Base-by-base conservation (phyloP, 1,140 invertebrate genomes). In the Bilobella aurantiaca region DNA sequence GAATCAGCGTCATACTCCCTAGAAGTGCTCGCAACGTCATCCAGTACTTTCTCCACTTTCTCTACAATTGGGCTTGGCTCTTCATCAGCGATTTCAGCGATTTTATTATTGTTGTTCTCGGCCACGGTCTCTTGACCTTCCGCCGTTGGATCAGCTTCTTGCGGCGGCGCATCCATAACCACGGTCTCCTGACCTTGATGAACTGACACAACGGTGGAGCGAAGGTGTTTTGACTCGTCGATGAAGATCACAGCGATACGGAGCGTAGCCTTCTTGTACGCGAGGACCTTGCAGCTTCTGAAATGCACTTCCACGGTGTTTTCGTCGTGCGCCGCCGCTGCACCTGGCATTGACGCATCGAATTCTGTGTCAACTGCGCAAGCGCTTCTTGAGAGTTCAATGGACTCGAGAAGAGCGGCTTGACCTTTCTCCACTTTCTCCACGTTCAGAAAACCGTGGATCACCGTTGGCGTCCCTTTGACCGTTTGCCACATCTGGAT, bases 241-340 rank as follows among this genome's bases (percentile, higher is more conserved):
- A 72, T 28, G 59, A 69, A 72, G 37, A 72, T 64, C 58, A 72
- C 67, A 27, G 64, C 64, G 14, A 72, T 62, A 42, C 62, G 62
- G 29, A 72, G 5, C 27, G 64, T 63, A 32, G 65, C 59, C 28
- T 58, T 66, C 29, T 56, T 64, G 58, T 67, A 72, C 0, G 67
- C 64, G 37, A 60, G 63, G 5, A 72, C 49, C 5, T 65, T 18
- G 0, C 27, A 29, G 34, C 65, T 66, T 14, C 66, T 61, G 47
- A 69, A 69, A 3, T 61, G 5, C 23, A 72, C 57, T 28, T 42
- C 61, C 0, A 71, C 18, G 0, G 25, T 16, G 34, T 62, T 2
- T 8, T 53, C 63, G 27, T 3, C 66, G 30, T 47, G 65, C 60
- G 18, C 64, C 64, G 30, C 65, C 62, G 2, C 62, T 8, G 31